Conservation (phyloP, 2,113 vertebrate genomes). For the Coturnix japonica region DNA sequence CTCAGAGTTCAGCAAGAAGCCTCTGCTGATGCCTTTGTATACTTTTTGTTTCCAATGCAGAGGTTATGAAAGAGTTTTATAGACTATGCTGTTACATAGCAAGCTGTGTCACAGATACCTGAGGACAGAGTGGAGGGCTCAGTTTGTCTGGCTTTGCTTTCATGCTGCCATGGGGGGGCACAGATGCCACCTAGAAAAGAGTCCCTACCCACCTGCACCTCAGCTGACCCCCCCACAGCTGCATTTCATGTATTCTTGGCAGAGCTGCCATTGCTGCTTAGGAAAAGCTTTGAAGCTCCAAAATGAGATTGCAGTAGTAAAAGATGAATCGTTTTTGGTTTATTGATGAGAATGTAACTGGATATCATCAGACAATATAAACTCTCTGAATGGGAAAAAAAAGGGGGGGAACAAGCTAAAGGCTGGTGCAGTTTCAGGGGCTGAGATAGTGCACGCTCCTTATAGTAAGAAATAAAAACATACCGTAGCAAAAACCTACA, state of each 20-base stretch:
- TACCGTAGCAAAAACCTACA: neutral
- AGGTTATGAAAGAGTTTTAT: neutral
- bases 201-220: neutral
- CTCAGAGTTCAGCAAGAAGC: neutral
- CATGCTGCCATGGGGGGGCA: neutral
- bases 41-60: neutral
- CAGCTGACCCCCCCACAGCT: neutral
- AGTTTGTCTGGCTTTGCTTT: neutral
- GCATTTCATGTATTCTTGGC: neutral
- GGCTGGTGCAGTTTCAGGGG: neutral
- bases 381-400: neutral
- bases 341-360: neutral
- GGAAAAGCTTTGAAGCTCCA: neutral
- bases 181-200: neutral
- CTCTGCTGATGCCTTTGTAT: neutral
- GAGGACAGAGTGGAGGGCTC: neutral
- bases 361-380: neutral
- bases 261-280: neutral
- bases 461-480: neutral
- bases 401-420: neutral
- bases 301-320: neutral
- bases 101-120: neutral
- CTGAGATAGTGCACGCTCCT: neutral
- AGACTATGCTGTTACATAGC: rapidly evolving
- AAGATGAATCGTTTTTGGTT: neutral